These are phyloP conservation scores for Tokudaia tokunoshimensis DNA, from an alignment of 2,797 vertebrate genomes.

Conservation along the genomic window DNA sequence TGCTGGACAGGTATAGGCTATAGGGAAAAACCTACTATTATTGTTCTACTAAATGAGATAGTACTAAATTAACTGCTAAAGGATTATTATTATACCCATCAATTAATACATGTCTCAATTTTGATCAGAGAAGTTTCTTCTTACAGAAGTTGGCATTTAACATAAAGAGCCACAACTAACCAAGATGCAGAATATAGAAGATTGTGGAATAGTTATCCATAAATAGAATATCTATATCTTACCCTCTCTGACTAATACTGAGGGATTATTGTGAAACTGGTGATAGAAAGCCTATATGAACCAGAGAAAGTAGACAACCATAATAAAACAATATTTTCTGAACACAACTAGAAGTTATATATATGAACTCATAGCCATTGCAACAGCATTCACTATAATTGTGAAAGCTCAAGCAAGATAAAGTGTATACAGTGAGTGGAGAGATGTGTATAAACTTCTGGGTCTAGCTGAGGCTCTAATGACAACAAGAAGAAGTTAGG, in stretches of 20 bases:
- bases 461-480: background rate
- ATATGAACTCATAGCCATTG: background rate
- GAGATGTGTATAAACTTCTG: background rate
- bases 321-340: background rate
- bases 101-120: background rate
- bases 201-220: background rate
- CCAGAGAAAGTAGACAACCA: background rate
- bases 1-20: background rate
- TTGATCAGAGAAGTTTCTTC: background rate
- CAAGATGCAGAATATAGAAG: background rate
- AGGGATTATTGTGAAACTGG: background rate
- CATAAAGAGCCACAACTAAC: background rate
- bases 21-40: background rate
- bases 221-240: background rate
- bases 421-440: background rate
- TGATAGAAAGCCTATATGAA: background rate
- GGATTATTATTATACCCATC: background rate
- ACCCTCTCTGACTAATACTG: background rate
- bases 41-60: background rate
- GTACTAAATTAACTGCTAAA: background rate
- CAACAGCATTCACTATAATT: background rate
- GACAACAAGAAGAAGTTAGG: background rate
- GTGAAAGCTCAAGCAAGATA: background rate
- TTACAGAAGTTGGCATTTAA: background rate
- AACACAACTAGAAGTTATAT: background rate